Evolutionary conservation across 1,140 invertebrate genomes (phyloP), one percentile per base, ranked within the genome.

Genomic region (Oryctes rhinoceros): DNA sequence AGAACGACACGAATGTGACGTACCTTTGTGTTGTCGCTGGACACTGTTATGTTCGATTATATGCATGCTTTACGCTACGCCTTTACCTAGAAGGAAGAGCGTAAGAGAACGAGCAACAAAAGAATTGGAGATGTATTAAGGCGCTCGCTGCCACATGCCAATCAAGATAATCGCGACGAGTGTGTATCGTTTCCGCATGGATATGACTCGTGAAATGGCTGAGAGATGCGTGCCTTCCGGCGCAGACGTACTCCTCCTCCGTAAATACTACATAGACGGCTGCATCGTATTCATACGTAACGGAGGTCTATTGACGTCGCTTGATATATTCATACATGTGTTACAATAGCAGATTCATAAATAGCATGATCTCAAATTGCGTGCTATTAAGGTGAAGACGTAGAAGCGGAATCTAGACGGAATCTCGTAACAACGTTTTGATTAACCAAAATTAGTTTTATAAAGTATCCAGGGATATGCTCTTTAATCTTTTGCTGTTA

Each of bases 91-190:
- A 71, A 35, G 65, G 20, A 71, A 71, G 10, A 37, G 20, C 65
- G 13, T 3, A 37, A 35, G 13, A 71, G 24, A 71, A 71, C 20
- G 53, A 37, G 24, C 15, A 71, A 71, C 65, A 71, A 71, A 71
- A 71, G 65, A 71, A 71, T 71, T 71, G 15, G 65, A 71, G 65
- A 35, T 37, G 65, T 71, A 71, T 71, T 71, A 35, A 71, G 65
- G 20, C 65, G 4, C 65, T 71, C 24, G 65, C 20, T 71, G 65
- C 65, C 65, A 71, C 65, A 71, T 71, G 65, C 65, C 65, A 71
- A 71, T 71, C 65, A 71, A 71, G 65, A 71, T 71, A 71, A 71
- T 71, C 65, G 18, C 65, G 65, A 5, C 65, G 65, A 71, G 20
- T 30, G 24, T 71, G 6, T 71, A 35, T 71, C 62, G 24, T 71